Evolutionary conservation across 2,888 invertebrate genomes (phyloP), one percentile per base, ranked within the genome.

Genomic region (Brachyopa scutellaris): DNA sequence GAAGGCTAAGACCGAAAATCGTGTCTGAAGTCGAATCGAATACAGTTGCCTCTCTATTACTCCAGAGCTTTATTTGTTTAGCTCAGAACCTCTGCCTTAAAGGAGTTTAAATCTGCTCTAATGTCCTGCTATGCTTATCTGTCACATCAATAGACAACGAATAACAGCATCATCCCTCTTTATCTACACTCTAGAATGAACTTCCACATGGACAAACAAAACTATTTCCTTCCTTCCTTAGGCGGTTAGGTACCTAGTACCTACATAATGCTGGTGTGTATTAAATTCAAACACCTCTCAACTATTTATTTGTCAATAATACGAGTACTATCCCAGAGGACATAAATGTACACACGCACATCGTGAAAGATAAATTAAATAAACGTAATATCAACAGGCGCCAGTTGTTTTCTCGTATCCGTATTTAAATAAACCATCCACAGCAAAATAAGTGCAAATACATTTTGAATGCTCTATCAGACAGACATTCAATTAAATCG

Each of bases 401-500:
- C 11, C 11, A 47, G 13, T 21, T 38, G 38, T n/a, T n/a, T n/a
- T n/a, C n/a, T n/a, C n/a, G n/a, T n/a, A n/a, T n/a, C n/a, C n/a
- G n/a, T n/a, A n/a, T n/a, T n/a, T 23, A 55, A 36, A 36, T 55
- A 36, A 36, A 19, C n/a, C n/a, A n/a, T n/a, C n/a, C n/a, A 7
- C 33, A 13, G 0, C 36, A 21, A 21, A 36, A 36, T 53, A 53
- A 53, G 33, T 53, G n/a, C n/a, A 36, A 9, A 19, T 40, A 40
- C 19, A 13, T 49, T 26, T 49, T 21, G 13, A 42, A 23, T 72
- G 11, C 42, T 8, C 15, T 21, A 47, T 29, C n/a, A n/a, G n/a
- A n/a, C 62, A 17, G n/a, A 40, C 26, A 15, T 53, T 36, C 53
- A 67, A 76, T 67, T 61, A 53, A 61, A 55, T 69, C 33, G 23